Base-by-base conservation (phyloP, 2,888 invertebrate species). In the Parnassius orleans region DNA sequence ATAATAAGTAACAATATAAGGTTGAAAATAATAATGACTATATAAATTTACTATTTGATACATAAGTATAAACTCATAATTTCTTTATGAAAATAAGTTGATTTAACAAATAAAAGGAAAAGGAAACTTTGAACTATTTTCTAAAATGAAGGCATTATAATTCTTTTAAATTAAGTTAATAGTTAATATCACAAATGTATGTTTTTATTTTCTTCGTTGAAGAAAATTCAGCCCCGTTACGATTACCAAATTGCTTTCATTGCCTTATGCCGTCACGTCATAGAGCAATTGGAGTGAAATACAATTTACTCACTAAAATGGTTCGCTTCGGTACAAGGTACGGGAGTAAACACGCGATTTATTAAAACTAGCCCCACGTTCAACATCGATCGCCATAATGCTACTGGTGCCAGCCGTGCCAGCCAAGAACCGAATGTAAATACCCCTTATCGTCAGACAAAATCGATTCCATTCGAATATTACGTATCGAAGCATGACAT, bases 401-500 rank as follows among this genome's bases (percentile, higher is more conserved):
- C 78, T 73, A 73, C 77, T 77, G 82, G 90, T 72, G 79, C 86
- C 80, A 79, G 81, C 84, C 83, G 90, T 90, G 77, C 89, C 90
- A 89, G 84, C 75, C 83, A 72, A 77, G 79, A 79, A 83, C 86
- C 81, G 82, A 83, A 81, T 81, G 81, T 87, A 87, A 87, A 85
- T 7, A 85, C 85, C 80, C 79, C 82, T 83, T 88, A 90, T 90
- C 89, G 87, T 81, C 81, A 83, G 83, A 84, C 85, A 75, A 80
- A 86, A 88, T 87, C 87, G 89, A 87, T 88, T 87, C 84, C 86
- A 87, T 87, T 83, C 84, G 81, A 88, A 87, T 88, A 89, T 89
- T 87, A 88, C 82, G 83, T 84, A 86, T 85, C 83, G 85, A 82
- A 76, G 81, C 84, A 87, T 87, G 87, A 88, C 88, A 87, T 88